phyloP scores from a whole-genome alignment of 2,888 invertebrate genomes.

The Lithophane leautieri region DNA sequence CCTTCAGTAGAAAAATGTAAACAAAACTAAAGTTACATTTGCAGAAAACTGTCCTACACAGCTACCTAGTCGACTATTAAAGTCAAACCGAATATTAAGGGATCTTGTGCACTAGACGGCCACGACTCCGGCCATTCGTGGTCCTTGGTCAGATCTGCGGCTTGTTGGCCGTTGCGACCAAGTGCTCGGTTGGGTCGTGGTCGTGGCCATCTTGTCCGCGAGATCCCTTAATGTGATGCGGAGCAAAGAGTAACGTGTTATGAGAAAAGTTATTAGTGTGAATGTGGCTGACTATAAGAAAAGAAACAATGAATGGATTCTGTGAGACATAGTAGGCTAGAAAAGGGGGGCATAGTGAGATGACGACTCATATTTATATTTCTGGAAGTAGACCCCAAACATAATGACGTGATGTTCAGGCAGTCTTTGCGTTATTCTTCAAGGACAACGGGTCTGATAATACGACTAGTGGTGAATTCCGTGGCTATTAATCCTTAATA shows the following conservation, averaged over 20 bases:
- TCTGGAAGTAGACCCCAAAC: background rate
- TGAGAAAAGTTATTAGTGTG: background rate
- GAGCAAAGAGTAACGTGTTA: constrained; percentile 4
- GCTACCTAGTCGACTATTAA: background rate
- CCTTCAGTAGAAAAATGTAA: background rate
- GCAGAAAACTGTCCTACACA: background rate
- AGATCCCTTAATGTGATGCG: background rate
- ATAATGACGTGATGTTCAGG: background rate
- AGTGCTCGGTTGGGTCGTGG: too few relatives aligned
- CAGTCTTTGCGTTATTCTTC: background rate
- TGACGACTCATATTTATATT: background rate
- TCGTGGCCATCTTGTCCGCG: too few relatives aligned
- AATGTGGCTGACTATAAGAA: background rate
- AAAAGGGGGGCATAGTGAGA: background rate
- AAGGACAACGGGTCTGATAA: background rate
- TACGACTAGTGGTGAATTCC: background rate
- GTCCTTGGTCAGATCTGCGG: too few relatives aligned
- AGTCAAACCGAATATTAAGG: background rate
- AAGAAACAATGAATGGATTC: constrained; percentile 17
- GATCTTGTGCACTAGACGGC: too few relatives aligned
- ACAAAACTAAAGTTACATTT: background rate
- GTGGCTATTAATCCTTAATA: background rate
- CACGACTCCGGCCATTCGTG: too few relatives aligned
- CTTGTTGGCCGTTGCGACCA: too few relatives aligned
- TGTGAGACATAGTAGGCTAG: background rate